Conservation (phyloP, 64 coral and sea anemone species). For the Trachythela sp. region DNA sequence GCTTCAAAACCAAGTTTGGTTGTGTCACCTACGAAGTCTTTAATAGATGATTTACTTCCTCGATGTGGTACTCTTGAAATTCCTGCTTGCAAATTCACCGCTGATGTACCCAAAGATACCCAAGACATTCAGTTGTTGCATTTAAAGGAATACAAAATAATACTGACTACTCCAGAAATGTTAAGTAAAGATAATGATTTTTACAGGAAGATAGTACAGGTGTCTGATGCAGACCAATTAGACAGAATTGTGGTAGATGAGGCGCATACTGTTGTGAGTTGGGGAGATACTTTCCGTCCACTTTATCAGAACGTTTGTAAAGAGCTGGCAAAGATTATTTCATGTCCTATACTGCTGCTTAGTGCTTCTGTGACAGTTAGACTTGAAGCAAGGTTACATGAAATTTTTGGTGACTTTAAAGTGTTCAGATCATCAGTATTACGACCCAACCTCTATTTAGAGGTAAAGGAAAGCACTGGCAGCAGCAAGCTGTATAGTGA, state of each 20-base stretch:
- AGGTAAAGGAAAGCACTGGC: conserved; percentile 14
- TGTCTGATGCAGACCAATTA: not conserved
- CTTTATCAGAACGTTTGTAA: not conserved
- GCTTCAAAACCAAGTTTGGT: not conserved
- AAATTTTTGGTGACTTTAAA: conserved; percentile 19
- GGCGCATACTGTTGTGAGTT: not conserved
- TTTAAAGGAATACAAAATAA: conserved; percentile 32
- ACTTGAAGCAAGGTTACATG: not conserved
- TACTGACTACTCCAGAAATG: conserved; percentile 3
- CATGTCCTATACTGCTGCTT: conserved; percentile 24
- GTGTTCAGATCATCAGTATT: conserved; percentile 29
- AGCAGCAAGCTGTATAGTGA: conserved; percentile 26
- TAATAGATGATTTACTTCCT: conserved; percentile 36
- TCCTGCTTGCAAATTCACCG: conserved; percentile 39
- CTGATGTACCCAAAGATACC: conserved; percentile 1
- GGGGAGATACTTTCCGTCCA: not conserved
- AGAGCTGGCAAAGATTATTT: not conserved
- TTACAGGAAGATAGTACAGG: not conserved
- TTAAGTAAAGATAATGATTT: not conserved
- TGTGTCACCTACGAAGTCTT: conserved; percentile 14
- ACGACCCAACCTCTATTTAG: not conserved
- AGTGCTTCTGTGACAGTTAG: conserved; percentile 32
- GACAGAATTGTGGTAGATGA: not conserved
- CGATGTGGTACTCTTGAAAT: conserved; percentile 39
- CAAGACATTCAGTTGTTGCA: conserved; percentile 25